Evolutionary conservation across 2,797 vertebrate species (phyloP).

Genomic region (Glyptemys insculpta): DNA sequence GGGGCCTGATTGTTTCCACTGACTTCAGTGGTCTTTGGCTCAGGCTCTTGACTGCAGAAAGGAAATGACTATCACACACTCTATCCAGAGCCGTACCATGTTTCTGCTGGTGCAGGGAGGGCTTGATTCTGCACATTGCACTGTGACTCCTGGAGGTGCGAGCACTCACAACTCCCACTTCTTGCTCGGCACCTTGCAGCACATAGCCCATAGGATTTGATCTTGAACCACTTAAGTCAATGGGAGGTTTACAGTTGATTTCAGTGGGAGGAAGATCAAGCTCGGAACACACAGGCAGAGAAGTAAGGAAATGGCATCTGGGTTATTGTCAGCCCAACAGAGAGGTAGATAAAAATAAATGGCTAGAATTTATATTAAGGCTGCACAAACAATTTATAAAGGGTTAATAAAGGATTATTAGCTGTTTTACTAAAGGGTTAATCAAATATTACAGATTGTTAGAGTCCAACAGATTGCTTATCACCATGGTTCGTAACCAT

Average conservation of each 20-base stretch:
- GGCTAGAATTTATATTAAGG: accelerated
- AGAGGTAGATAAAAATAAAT: neutral
- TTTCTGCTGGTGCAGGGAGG: neutral
- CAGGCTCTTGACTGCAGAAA: too few relatives aligned
- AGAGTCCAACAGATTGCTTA: neutral
- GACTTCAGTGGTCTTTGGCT: neutral
- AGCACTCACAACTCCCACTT: neutral
- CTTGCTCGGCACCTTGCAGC: neutral
- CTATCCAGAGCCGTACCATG: accelerated
- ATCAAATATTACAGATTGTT: neutral
- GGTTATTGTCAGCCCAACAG: neutral
- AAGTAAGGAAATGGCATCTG: neutral
- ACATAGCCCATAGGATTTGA: neutral
- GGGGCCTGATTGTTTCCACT: neutral
- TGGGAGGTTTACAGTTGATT: neutral
- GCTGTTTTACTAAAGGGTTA: neutral
- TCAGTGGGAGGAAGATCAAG: neutral
- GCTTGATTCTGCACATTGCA: neutral
- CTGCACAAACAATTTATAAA: neutral
- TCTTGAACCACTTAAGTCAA: neutral
- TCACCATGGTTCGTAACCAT: neutral
- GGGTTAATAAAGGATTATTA: neutral
- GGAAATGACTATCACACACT: too few relatives aligned
- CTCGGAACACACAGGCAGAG: neutral
- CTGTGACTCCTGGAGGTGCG: neutral